These are phyloP conservation scores for Stictonetta naevosa DNA, from an alignment of 2,113 vertebrate genomes.

Conservation along the genomic window DNA sequence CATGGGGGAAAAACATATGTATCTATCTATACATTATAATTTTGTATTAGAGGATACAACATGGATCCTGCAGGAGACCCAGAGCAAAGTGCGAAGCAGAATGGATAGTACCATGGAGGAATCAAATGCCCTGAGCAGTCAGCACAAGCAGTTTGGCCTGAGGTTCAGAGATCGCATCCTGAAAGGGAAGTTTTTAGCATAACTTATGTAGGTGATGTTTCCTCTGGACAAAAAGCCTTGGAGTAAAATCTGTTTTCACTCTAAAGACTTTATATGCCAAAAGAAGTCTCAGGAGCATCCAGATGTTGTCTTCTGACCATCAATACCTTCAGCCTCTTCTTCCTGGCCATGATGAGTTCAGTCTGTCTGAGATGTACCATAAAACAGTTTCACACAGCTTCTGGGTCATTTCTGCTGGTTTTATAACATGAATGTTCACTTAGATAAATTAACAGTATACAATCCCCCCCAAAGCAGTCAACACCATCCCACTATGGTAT, in stretches of 20 bases:
- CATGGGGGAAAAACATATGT: background rate
- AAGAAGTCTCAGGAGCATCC: background rate
- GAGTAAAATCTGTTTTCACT: background rate
- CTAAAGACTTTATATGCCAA: background rate
- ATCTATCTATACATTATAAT: background rate
- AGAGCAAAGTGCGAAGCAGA: background rate
- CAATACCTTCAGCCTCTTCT: background rate
- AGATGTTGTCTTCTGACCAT: background rate
- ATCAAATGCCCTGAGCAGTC: background rate
- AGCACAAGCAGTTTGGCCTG: background rate
- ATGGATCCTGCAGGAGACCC: background rate
- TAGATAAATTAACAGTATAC: background rate
- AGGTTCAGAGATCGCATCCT: background rate
- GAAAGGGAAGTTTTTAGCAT: background rate
- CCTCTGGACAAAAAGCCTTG: background rate
- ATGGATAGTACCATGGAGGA: background rate
- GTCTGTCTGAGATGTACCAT: background rate
- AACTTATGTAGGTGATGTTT: background rate
- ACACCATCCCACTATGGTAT: background rate
- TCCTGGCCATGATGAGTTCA: background rate
- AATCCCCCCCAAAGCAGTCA: background rate
- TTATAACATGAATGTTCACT: background rate
- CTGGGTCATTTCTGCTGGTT: background rate
- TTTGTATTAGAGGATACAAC: background rate
- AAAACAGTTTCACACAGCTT: background rate